A percentile compares a stretch with the other conserved stretches of the same genome.
These are phyloP conservation scores for Otus sunia DNA, from an alignment of 2,113 vertebrate genomes.

Conservation along the genomic window DNA sequence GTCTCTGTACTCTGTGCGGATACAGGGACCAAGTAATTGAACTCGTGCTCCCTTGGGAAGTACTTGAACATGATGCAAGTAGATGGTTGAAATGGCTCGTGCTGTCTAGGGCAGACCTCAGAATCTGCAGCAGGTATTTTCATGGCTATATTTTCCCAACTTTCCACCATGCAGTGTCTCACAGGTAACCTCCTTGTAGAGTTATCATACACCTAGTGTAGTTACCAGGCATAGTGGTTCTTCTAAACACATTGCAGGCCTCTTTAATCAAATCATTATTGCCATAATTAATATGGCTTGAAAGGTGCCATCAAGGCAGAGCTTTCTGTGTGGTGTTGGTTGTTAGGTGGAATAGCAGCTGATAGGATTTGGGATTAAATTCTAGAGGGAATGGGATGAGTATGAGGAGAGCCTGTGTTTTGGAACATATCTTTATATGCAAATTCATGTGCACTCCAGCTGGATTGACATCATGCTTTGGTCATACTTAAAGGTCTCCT, in stretches of 20 bases:
- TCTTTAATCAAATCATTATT: background rate
- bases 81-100: background rate
- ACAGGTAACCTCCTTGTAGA: background rate
- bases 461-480: background rate
- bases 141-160: rapidly evolving
- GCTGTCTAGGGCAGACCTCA: background rate
- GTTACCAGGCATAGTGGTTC: background rate
- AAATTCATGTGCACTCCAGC: rapidly evolving
- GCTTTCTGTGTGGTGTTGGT: background rate
- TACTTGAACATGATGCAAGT: background rate
- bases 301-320: constrained; percentile 17
- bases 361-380: background rate
- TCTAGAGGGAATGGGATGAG: background rate
- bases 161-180: background rate
- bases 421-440: background rate
- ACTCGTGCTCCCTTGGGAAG: background rate
- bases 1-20: background rate
- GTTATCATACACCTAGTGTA: rapidly evolving
- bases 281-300: background rate
- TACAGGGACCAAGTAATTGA: background rate
- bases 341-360: background rate
- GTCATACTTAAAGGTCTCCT: background rate
- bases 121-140: background rate
- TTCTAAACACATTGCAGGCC: background rate
- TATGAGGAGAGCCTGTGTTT: background rate